Percentiles rank a stretch among this genome's conserved stretches.
Evolutionary conservation across 2,888 invertebrate species (phyloP).

Genomic region (Branchellion lobata): DNA sequence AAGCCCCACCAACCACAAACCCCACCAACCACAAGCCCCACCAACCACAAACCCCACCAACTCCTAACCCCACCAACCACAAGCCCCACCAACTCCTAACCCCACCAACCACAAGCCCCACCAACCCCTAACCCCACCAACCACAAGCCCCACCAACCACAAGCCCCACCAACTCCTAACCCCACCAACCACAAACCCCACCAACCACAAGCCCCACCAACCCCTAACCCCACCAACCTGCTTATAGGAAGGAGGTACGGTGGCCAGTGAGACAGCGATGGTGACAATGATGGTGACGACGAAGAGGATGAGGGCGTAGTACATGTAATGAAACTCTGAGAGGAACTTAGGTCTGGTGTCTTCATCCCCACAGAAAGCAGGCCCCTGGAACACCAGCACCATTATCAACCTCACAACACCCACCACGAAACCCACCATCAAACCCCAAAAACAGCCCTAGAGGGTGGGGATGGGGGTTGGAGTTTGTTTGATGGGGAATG

Average conservation of each 20-base stretch:
- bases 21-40: no score
- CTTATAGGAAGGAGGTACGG: slow-evolving; percentile 46
- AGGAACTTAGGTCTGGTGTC: slow-evolving; percentile 59
- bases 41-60: no score
- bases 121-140: no score
- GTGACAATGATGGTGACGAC: slow-evolving; percentile 47
- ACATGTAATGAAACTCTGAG: slow-evolving; percentile 52
- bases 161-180: no score
- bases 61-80: no score
- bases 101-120: no score
- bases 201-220: no score
- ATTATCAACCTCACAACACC: slow-evolving; percentile 63
- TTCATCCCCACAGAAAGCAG: slow-evolving; percentile 56
- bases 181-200: no score
- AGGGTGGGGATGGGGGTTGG: neutral
- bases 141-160: no score
- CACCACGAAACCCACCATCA: slow-evolving; percentile 62
- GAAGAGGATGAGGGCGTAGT: slow-evolving; percentile 50
- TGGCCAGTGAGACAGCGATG: slow-evolving; percentile 47
- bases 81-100: no score
- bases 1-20: no score
- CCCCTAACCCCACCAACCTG: no score
- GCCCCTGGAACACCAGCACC: slow-evolving; percentile 60
- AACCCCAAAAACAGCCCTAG: slow-evolving; percentile 64
- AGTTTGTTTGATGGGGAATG: neutral